These are phyloP conservation scores for Glareola pratincola DNA, from an alignment of 2,113 vertebrate species.

Conservation along the genomic window DNA sequence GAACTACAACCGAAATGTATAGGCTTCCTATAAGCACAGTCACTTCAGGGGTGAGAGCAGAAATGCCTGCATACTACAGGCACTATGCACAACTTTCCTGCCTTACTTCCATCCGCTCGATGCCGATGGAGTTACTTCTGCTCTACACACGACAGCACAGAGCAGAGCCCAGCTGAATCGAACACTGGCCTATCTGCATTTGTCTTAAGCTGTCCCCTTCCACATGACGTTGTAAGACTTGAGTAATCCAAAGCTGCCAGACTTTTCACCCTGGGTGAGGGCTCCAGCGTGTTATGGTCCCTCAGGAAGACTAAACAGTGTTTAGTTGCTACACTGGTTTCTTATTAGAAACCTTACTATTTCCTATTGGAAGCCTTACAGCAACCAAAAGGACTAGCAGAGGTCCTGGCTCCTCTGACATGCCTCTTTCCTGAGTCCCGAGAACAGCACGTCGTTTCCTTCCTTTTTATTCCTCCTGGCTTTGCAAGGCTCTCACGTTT, in stretches of 20 bases:
- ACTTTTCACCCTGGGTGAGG: neutral
- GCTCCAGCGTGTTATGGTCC: neutral
- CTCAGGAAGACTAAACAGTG: neutral
- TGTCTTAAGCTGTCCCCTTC: neutral
- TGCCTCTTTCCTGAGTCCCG: neutral
- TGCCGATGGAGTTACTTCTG: neutral
- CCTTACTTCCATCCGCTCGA: neutral
- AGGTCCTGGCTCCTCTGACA: neutral
- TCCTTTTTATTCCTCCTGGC: neutral
- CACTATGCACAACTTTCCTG: accelerated
- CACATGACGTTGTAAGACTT: neutral
- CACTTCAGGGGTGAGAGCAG: neutral
- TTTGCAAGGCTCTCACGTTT: neutral
- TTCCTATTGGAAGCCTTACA: neutral
- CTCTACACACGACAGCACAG: accelerated
- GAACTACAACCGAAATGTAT: neutral
- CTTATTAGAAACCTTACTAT: neutral
- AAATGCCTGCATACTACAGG: neutral
- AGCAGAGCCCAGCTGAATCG: neutral
- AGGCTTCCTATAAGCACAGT: neutral
- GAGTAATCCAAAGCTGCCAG: neutral
- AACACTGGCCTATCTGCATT: neutral
- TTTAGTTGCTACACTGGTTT: neutral
- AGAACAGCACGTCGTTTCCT: neutral
- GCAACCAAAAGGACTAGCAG: neutral